Conservation (phyloP, 2,888 invertebrate species). For the Ichneumoninae sp. region DNA sequence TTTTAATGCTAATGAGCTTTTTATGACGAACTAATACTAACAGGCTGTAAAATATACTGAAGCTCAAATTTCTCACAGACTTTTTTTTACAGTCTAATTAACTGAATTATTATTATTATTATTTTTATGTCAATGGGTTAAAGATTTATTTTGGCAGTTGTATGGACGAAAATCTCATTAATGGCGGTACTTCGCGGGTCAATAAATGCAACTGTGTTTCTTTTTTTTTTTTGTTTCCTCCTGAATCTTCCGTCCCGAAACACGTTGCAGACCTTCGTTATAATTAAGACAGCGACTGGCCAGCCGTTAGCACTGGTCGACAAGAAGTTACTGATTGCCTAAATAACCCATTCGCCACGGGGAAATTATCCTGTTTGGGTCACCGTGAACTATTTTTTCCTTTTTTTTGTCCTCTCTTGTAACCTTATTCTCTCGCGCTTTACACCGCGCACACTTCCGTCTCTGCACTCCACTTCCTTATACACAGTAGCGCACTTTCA, state of each 20-base stretch:
- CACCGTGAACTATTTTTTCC: neutral
- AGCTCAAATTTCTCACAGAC: too few relatives aligned
- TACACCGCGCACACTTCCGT: neutral
- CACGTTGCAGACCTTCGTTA: slow-evolving; percentile 1
- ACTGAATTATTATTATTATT: neutral
- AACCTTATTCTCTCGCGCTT: neutral
- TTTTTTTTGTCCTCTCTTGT: neutral
- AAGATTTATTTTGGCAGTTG: neutral
- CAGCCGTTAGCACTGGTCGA: neutral
- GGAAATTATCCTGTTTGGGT: slow-evolving; percentile 23
- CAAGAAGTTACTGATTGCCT: slow-evolving; percentile 9
- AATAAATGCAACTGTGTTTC: slow-evolving; percentile 6
- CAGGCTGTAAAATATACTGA: too few relatives aligned
- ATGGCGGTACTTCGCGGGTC: neutral
- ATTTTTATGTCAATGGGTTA: neutral
- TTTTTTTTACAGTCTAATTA: neutral
- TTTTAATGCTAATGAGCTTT: neutral
- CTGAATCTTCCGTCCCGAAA: neutral
- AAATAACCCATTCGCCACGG: slow-evolving; percentile 17
- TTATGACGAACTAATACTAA: neutral
- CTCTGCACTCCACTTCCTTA: neutral
- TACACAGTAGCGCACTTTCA: neutral
- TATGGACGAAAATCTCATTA: neutral
- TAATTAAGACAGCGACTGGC: neutral
- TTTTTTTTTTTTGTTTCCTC: neutral